These are phyloP conservation scores for Plodia interpunctella DNA, from an alignment of 1,140 invertebrate genomes.

Conservation along the genomic window DNA sequence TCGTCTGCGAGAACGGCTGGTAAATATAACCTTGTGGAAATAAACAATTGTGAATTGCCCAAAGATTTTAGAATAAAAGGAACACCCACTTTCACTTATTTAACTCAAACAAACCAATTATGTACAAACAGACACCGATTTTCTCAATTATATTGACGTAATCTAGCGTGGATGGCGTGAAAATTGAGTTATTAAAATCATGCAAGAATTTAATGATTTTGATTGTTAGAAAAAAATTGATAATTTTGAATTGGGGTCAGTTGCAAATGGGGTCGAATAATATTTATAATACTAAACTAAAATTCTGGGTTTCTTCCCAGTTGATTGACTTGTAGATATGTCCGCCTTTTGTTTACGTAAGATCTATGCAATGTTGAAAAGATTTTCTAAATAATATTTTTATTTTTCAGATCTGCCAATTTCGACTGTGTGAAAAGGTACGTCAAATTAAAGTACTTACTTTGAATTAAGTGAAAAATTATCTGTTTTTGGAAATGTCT, in stretches of 20 bases:
- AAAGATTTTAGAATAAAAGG: neutral
- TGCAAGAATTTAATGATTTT: neutral
- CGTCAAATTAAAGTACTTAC: neutral
- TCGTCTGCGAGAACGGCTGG: too few species aligned
- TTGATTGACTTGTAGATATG: too few species aligned
- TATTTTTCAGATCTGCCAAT: neutral
- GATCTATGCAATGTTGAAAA: too few species aligned
- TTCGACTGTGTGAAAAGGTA: neutral
- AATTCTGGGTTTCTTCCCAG: neutral
- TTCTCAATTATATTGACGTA: slow-evolving; percentile 7
- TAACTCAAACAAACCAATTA: neutral
- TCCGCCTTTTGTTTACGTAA: too few species aligned
- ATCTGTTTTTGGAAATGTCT: too few species aligned
- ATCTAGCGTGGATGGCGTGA: neutral
- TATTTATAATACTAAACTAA: neutral
- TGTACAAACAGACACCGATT: neutral
- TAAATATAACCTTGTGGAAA: neutral
- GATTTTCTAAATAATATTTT: neutral
- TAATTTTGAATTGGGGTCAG: too few species aligned
- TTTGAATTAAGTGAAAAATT: too few species aligned
- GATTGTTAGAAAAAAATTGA: neutral
- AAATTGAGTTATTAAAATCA: slow-evolving; percentile 3
- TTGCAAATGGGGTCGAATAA: neutral
- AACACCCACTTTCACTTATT: neutral
- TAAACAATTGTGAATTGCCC: neutral